Evolutionary conservation across 2,797 vertebrate genomes (phyloP), one percentile per base, ranked within the genome.

Genomic region (Typhlichthys eigenmanni): DNA sequence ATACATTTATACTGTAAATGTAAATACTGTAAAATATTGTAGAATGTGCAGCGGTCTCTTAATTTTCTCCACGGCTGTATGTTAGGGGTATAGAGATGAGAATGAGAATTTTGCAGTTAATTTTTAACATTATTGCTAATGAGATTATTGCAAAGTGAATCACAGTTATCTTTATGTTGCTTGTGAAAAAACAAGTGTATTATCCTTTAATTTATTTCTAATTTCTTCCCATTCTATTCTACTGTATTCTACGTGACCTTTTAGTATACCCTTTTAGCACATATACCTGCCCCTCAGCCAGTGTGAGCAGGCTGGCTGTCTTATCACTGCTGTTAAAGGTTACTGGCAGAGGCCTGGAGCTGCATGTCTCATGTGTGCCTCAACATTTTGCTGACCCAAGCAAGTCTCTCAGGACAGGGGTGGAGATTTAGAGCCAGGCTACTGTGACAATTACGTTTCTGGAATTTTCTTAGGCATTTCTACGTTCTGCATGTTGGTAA

Each of bases 271-370:
- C 60, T 66, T 80, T 34, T 58, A 51, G 73, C 71, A 78, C 49
- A 58, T 51, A 43, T 54, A 46, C 65, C 72, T 58, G 24, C 48
- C 61, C 64, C 60, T 63, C 64, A 54, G 8, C 48, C 64, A 58
- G 60, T 61, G 60, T 67, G 16, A 74, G 38, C 69, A 51, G 65
- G 64, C 11, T 47, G 79, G 48, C 16, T 61, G 67, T 58, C 74
- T 80, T 84, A 85, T 85, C 85, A 55, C 9, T 1, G 1, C 64
- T 71, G 63, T 57, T 53, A 78, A 59, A 80, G 75, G 62, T 47
- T 72, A 69, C 76, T 73, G 68, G 55, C 9, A 14, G 69, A 52
- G 47, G 13, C 32, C 34, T 7, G 24, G 46, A 1, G 14, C 49
- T 38, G 55, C n/a, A 46, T 19, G 19, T 2, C 62, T 84, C 78